A percentile compares a stretch with the other conserved stretches of the same genome.
phyloP scores from a whole-genome alignment of 2,113 vertebrate genomes.

The Pyxicephalus adspersus region DNA sequence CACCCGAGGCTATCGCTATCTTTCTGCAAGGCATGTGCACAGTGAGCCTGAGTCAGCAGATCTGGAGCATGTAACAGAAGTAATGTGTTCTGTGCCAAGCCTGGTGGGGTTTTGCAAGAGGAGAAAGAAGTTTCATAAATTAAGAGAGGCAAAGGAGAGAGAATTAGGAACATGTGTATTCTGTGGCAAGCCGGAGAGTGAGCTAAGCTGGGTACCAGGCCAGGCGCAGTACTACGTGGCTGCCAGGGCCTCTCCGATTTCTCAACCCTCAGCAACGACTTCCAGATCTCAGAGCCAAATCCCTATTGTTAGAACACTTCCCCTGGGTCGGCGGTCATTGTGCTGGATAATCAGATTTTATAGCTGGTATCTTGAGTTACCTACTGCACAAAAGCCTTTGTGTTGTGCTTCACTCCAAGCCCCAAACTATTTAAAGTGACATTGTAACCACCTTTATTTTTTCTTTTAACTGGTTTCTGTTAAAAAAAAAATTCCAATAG shows the following conservation, averaged over 20 bases:
- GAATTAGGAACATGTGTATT: slow-evolving; percentile 49
- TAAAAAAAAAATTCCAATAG: no score
- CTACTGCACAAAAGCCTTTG: background rate
- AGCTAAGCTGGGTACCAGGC: slow-evolving; percentile 9
- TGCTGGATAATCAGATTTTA: slow-evolving; percentile 11
- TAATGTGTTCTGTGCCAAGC: slow-evolving; percentile 24
- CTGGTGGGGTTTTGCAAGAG: slow-evolving; percentile 49
- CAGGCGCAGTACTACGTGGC: slow-evolving; percentile 6
- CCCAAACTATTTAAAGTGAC: no score
- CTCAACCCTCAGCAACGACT: slow-evolving; percentile 39
- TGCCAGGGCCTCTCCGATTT: slow-evolving; percentile 45
- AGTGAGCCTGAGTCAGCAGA: slow-evolving; percentile 20
- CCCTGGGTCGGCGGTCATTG: slow-evolving; percentile 8
- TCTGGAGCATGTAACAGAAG: slow-evolving; percentile 40
- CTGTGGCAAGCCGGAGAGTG: slow-evolving; percentile 14
- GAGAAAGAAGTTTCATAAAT: slow-evolving; percentile 44
- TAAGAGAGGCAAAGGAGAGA: slow-evolving; percentile 38
- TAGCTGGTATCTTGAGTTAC: background rate
- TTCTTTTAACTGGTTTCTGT: no score
- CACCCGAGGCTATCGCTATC: background rate
- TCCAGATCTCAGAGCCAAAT: slow-evolving; percentile 39
- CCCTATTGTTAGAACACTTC: slow-evolving; percentile 46
- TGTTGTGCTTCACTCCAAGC: background rate
- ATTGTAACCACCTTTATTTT: no score
- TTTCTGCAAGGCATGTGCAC: background rate